Conservation (phyloP, 2,797 vertebrate genomes). For the Rhabdomys pumilio region DNA sequence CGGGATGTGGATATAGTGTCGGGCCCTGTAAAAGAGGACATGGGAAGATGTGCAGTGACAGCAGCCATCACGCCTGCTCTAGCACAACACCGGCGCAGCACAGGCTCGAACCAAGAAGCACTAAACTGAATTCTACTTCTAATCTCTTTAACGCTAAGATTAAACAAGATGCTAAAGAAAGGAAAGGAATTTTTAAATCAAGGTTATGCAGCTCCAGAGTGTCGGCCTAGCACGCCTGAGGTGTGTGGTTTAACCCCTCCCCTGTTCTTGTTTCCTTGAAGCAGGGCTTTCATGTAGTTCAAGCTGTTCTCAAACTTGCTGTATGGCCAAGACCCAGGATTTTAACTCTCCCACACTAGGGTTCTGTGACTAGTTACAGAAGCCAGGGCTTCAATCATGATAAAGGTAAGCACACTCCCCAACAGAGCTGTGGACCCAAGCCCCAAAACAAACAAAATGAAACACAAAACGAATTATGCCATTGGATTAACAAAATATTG, state of each 20-base stretch:
- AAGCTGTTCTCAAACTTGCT: background rate
- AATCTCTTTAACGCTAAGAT: conserved; percentile 19
- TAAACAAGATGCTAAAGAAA: conserved; percentile 37
- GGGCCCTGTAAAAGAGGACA: conserved; percentile 89
- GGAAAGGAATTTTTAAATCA: background rate
- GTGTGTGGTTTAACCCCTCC: no score
- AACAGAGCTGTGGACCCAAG: background rate
- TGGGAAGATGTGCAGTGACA: background rate
- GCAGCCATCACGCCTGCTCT: background rate
- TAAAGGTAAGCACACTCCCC: background rate
- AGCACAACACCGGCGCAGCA: no score
- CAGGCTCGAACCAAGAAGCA: background rate
- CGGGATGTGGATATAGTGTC: conserved; percentile 97
- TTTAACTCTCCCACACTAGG: background rate
- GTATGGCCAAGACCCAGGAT: background rate
- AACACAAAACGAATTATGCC: background rate
- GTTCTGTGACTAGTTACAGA: background rate
- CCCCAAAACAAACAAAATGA: background rate
- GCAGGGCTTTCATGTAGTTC: background rate
- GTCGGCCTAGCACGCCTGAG: background rate
- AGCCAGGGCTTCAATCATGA: background rate
- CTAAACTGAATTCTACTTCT: background rate
- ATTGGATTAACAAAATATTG: background rate
- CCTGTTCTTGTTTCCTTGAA: background rate
- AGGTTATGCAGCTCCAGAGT: no score